These are phyloP conservation scores for Microcebus tavaratra DNA, from an alignment of 2,113 vertebrate species.

Conservation along the genomic window DNA sequence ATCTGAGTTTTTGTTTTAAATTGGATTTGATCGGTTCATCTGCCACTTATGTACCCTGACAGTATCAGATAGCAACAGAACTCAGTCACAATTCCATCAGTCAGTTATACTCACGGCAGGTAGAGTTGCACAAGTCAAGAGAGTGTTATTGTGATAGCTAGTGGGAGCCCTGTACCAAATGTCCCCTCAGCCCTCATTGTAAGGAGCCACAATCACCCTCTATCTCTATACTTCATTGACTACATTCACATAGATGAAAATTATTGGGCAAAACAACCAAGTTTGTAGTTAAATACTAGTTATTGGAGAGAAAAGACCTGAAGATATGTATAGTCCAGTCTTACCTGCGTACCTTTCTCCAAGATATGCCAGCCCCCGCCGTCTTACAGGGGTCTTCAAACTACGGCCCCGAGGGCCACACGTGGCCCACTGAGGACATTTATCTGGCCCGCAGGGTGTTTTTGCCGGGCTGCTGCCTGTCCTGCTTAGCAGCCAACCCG, in stretches of 20 bases:
- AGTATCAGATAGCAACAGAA: not conserved
- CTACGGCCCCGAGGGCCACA: too few relatives aligned
- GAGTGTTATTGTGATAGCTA: not conserved
- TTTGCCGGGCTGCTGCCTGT: too few relatives aligned
- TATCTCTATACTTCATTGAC: not conserved
- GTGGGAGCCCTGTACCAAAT: not conserved
- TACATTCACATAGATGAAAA: not conserved
- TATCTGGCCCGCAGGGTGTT: accelerated
- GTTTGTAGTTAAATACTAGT: not conserved
- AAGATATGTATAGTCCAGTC: not conserved
- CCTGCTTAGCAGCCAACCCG: too few relatives aligned
- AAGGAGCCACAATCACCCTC: not conserved
- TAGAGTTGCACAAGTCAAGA: not conserved
- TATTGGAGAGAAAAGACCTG: not conserved
- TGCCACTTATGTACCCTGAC: not conserved
- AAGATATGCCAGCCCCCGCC: not conserved
- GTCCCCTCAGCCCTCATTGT: not conserved
- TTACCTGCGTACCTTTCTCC: not conserved
- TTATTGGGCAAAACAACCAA: not conserved
- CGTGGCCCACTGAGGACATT: too few relatives aligned
- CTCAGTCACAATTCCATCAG: not conserved
- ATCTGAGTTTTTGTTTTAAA: conserved; percentile 50
- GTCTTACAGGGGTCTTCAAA: too few relatives aligned
- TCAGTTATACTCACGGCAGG: not conserved
- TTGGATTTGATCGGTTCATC: conserved; percentile 8